phyloP scores from a whole-genome alignment of 2,888 invertebrate genomes.

The Hofmannophila pseudospretella region DNA sequence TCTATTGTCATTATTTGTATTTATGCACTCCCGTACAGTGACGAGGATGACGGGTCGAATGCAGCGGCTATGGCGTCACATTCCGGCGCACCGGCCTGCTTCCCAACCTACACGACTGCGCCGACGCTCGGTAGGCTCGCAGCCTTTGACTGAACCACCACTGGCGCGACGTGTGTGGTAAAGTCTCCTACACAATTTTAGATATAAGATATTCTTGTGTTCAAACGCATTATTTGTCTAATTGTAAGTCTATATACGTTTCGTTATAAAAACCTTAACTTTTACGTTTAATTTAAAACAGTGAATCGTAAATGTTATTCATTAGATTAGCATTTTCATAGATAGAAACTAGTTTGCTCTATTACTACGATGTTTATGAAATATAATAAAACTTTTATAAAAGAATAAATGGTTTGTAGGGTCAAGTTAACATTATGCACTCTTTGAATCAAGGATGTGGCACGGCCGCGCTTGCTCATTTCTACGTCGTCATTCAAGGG shows the following conservation, averaged over 20 bases:
- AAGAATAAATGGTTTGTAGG: slow-evolving; percentile 60
- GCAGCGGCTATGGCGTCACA: slow-evolving; percentile 19
- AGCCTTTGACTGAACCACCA: neutral
- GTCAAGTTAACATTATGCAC: slow-evolving; percentile 70
- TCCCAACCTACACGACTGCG: slow-evolving; percentile 4
- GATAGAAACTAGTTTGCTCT: slow-evolving; percentile 47
- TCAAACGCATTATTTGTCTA: too few relatives aligned
- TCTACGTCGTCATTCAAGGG: slow-evolving; percentile 67
- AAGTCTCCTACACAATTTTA: neutral
- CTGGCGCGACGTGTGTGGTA: neutral
- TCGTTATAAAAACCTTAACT: too few relatives aligned
- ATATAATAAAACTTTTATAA: slow-evolving; percentile 57
- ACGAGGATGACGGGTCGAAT: slow-evolving; percentile 52
- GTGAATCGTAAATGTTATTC: neutral
- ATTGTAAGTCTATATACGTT: too few relatives aligned
- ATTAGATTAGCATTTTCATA: slow-evolving; percentile 44
- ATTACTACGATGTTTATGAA: slow-evolving; percentile 47
- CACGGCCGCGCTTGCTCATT: slow-evolving; percentile 72
- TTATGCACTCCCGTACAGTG: slow-evolving; percentile 66
- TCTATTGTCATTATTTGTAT: slow-evolving; percentile 75
- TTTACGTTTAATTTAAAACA: too few relatives aligned
- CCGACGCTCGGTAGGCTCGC: neutral
- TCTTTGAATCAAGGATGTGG: slow-evolving; percentile 58
- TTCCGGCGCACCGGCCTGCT: slow-evolving; percentile 22
- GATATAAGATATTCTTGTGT: too few relatives aligned